Evolutionary conservation across 1,140 invertebrate species (phyloP).

Genomic region (Metaphire vulgaris): DNA sequence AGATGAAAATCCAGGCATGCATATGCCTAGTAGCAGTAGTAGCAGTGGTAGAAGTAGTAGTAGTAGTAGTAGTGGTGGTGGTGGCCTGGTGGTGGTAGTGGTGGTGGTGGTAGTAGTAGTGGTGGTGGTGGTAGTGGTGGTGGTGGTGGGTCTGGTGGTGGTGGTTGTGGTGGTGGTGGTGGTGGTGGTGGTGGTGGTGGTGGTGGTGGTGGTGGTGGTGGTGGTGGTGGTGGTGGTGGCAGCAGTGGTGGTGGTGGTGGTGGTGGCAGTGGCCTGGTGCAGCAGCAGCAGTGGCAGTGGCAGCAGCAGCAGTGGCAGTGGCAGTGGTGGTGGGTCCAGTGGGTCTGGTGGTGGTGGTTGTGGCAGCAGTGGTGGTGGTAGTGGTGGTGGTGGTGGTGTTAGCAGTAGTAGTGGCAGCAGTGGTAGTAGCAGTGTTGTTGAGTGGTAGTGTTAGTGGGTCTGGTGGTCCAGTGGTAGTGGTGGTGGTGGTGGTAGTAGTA

Average conservation of each 20-base stretch:
- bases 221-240: not conserved
- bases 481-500: not conserved
- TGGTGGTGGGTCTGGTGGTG: too few relatives aligned
- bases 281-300: slow-evolving; percentile 7
- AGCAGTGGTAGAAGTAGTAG: too few relatives aligned
- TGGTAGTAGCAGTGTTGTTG: not conserved
- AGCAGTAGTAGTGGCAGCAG: too few relatives aligned
- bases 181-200: not conserved
- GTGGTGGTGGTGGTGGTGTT: too few relatives aligned
- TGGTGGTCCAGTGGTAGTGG: not conserved
- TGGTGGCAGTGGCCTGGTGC: not conserved
- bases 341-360: too few relatives aligned
- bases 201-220: not conserved
- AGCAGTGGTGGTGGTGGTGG: not conserved
- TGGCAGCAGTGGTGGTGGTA: too few relatives aligned
- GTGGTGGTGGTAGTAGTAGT: slow-evolving; percentile 7
- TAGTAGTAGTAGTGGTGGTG: too few relatives aligned
- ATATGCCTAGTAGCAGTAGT: too few relatives aligned
- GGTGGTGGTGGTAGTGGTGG: slow-evolving; percentile 4
- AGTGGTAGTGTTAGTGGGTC: not conserved
- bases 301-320: slow-evolving; percentile 7
- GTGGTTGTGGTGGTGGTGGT: too few relatives aligned
- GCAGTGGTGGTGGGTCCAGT: slow-evolving; percentile 5
- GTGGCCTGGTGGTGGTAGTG: too few relatives aligned
- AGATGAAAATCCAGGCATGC: too few relatives aligned